Percentiles rank a stretch among this genome's conserved stretches.
Evolutionary conservation across 2,113 vertebrate genomes (phyloP).

Genomic region (Thymallus thymallus): DNA sequence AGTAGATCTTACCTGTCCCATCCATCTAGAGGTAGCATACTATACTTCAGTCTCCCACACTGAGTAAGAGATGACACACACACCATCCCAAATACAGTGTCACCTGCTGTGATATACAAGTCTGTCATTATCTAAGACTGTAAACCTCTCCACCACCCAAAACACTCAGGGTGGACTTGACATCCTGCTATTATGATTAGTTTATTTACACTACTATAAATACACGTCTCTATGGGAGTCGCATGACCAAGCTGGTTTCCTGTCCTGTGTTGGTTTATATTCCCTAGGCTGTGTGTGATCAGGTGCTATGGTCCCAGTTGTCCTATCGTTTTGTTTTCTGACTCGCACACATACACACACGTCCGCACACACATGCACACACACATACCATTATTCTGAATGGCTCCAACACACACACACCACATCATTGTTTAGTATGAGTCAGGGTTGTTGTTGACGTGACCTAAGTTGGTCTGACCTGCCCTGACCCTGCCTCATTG

Average conservation of each 20-base stretch:
- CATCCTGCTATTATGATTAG: constrained; percentile 62
- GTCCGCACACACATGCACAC: background rate
- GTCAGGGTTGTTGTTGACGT: background rate
- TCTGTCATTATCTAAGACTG: constrained; percentile 8
- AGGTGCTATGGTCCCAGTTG: constrained; percentile 16
- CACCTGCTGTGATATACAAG: too few relatives aligned
- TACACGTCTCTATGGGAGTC: constrained; percentile 46
- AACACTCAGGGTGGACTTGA: constrained; percentile 48
- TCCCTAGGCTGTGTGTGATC: constrained; percentile 20
- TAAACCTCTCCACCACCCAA: constrained; percentile 30
- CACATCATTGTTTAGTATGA: background rate
- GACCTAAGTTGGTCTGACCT: constrained; percentile 29
- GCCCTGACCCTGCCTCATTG: constrained; percentile 15
- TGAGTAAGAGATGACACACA: background rate
- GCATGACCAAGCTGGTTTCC: constrained; percentile 36
- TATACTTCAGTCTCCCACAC: background rate
- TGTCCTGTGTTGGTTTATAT: constrained; percentile 15
- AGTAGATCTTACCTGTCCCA: background rate
- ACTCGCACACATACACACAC: background rate
- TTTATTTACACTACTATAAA: constrained; percentile 65
- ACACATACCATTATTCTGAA: background rate
- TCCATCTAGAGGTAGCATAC: background rate
- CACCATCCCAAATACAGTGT: background rate
- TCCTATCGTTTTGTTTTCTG: background rate
- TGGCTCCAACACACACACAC: background rate